Base-by-base conservation (phyloP, 2,113 vertebrate genomes). In the Pycnonotus jocosus region DNA sequence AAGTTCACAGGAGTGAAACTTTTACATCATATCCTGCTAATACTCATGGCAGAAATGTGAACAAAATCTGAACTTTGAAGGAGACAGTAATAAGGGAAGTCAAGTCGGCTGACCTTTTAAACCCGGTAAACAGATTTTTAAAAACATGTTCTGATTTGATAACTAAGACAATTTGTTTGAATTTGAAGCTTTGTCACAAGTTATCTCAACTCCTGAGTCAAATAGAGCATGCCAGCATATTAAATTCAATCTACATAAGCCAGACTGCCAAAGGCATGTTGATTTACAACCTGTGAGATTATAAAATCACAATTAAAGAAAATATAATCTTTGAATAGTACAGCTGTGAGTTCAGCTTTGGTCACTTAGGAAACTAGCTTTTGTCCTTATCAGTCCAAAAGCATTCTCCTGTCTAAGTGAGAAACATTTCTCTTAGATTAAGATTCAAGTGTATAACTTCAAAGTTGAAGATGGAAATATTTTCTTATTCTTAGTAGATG, bases 361-460 rank as follows among this genome's bases (percentile, higher is more conserved):
- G 91, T 97, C 69, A 85, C 82, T 86, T 71, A 95, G 94, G 78
- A 92, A 92, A 88, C 54, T 89, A 87, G 64, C 86, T 94, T 95
- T 62, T 81, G 31, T 95, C 76, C 86, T 97, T 98, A 97, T 96
- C 95, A 83, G 82, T 95, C 74, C 56, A 87, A 95, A 96, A 96
- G 62, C 83, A 93, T 96, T 96, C 78, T 94, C 81, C 91, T 96
- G 62, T 91, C 64, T 92, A 88, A 96, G 65, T 86, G 74, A 70
- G 88, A 97, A 98, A 80, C n/a, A 25, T 90, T 93, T 93, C 23
- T 47, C 40, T 83, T 84, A 90, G 45, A 56, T 79, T 90, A 93
- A 53, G 51, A 56, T 94, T 95, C 82, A 93, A 97, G 83, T 68
- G 6, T 85, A 6, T 85, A 27, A 94, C 64, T 74, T 96, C 54